These are phyloP conservation scores for Lepidiolamprologus cunningtoni DNA, from an alignment of 2,113 vertebrate genomes.

Conservation along the genomic window DNA sequence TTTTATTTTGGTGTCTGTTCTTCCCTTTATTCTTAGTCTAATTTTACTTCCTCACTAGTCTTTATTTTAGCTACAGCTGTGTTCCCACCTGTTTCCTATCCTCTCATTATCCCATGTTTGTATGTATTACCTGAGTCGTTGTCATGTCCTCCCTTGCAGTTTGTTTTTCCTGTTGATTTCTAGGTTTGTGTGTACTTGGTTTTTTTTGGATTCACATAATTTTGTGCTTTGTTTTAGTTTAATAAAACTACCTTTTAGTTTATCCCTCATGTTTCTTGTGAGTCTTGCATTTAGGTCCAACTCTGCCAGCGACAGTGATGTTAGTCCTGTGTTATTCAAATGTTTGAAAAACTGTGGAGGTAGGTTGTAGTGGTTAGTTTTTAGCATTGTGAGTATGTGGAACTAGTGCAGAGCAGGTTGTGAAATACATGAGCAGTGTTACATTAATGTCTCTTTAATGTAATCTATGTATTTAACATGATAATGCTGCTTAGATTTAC, in stretches of 20 bases:
- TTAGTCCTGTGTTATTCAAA: not conserved
- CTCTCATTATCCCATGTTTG: not conserved
- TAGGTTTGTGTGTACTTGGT: rapidly evolving
- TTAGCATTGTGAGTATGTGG: not conserved
- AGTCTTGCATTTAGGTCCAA: not conserved
- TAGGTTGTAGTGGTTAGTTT: not conserved
- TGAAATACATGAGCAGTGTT: not conserved
- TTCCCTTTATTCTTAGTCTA: not conserved
- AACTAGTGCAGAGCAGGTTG: not conserved
- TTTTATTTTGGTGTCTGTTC: not conserved
- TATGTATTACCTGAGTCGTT: not conserved
- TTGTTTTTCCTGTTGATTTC: not conserved
- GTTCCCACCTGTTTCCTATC: not conserved
- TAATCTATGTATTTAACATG: not conserved
- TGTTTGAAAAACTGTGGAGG: not conserved
- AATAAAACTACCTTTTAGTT: not conserved
- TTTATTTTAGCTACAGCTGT: not conserved
- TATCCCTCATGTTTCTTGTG: not conserved
- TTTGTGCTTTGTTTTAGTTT: not conserved
- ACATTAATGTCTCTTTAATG: not conserved
- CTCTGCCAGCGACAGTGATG: not conserved
- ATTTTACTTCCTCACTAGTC: not conserved
- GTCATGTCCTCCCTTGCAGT: not conserved
- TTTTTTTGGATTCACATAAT: not conserved
- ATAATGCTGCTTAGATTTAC: not conserved